These are phyloP conservation scores for Anthonomus grandis DNA, from an alignment of 1,140 invertebrate genomes.

Conservation along the genomic window DNA sequence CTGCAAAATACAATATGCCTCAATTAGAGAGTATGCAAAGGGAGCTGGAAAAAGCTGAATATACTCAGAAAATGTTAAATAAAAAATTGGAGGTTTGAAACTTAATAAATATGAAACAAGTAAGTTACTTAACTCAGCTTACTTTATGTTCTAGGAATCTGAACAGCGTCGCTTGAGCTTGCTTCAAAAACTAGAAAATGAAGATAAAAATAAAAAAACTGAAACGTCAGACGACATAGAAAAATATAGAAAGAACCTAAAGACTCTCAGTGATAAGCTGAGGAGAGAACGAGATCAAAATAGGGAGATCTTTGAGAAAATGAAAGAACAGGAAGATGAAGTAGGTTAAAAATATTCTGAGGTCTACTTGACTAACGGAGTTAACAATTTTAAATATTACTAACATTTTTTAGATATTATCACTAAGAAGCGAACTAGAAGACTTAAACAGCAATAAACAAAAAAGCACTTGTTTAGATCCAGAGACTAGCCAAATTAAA, in stretches of 20 bases:
- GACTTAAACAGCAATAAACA: constrained; percentile 16
- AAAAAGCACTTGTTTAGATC: neutral
- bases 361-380: no score
- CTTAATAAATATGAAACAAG: constrained; percentile 13
- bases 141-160: constrained; percentile 18
- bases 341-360: no score
- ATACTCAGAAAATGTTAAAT: constrained; percentile 28
- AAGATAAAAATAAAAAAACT: constrained; percentile 13
- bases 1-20: constrained; percentile 37
- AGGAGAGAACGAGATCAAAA: constrained; percentile 11
- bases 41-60: constrained; percentile 33
- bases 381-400: no score
- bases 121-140: no score
- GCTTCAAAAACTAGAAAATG: constrained; percentile 20
- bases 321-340: constrained; percentile 8
- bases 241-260: constrained; percentile 11
- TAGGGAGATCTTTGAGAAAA: constrained; percentile 1
- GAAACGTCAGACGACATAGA: constrained; percentile 15
- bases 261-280: neutral
- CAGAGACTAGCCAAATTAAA: constrained; percentile 10
- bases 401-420: no score
- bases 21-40: constrained; percentile 37
- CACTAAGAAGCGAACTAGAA: constrained; percentile 15
- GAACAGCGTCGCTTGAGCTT: constrained; percentile 21
- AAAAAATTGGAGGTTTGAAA: constrained; percentile 16